Evolutionary conservation across 2,888 invertebrate genomes (phyloP).

Genomic region (Strigamia crassipes): DNA sequence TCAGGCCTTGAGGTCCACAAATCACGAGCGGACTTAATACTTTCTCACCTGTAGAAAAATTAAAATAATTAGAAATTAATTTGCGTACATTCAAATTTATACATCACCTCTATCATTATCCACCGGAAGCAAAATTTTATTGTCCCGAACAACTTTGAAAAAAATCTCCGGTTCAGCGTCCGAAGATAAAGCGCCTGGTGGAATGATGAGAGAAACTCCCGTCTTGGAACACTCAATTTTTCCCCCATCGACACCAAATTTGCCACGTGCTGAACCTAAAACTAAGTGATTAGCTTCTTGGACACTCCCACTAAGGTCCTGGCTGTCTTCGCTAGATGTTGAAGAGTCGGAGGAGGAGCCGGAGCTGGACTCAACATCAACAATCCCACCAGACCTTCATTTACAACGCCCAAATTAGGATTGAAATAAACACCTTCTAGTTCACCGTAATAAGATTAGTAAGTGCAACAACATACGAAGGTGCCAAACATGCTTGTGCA

Average conservation of each 20-base stretch:
- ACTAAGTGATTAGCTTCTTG: constrained; percentile 53
- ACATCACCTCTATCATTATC: constrained; percentile 83
- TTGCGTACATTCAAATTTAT: not conserved
- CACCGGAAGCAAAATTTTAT: constrained; percentile 73
- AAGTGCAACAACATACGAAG: not conserved
- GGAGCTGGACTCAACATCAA: not conserved
- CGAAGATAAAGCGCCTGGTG: constrained; percentile 81
- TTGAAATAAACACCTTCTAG: not conserved
- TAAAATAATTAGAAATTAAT: not conserved
- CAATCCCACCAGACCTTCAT: not conserved
- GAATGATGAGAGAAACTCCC: constrained; percentile 87
- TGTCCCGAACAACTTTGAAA: constrained; percentile 78
- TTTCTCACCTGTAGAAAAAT: constrained; percentile 76
- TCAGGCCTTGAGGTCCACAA: constrained; percentile 92
- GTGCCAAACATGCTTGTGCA: not conserved
- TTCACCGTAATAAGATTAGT: too few relatives aligned
- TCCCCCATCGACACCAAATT: constrained; percentile 79
- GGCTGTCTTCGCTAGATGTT: not conserved
- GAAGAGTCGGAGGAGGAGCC: too few relatives aligned
- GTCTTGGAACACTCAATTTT: constrained; percentile 83
- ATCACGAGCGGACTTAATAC: constrained; percentile 92
- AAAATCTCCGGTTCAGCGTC: constrained; percentile 85
- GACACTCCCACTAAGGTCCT: not conserved
- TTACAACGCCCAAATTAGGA: not conserved
- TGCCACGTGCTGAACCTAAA: constrained; percentile 59